Base-by-base conservation (phyloP, 2,113 vertebrate species). In the Reinhardtius hippoglossoides region DNA sequence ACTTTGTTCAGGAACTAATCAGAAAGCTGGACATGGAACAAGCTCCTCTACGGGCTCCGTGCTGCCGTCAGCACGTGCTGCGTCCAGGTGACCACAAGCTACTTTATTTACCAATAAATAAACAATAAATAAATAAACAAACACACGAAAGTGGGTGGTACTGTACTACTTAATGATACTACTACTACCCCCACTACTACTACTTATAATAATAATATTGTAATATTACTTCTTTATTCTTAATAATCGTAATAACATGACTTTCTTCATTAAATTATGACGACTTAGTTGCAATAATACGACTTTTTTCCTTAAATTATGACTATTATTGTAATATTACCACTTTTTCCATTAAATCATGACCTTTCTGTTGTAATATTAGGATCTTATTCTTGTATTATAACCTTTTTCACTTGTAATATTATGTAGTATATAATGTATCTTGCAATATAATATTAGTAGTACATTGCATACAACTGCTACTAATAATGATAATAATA, bases 1-100 rank as follows among this genome's bases (percentile, higher is more conserved):
- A 40, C 83, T 82, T 55, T 20, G 20, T 23, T 37, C 9, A 1
- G 27, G 76, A 78, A 78, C 90, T 84, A 91, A 90, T 91, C 89
- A 90, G 76, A 81, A 67, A 70, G 75, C 80, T 35, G 67, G 37
- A 9, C 46, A 5, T 50, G 46, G 31, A 31, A 46, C 0, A 35
- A 20, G 50, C 40, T 35, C 12, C 48, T 70, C 35, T 6, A 42
- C 40, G 2, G 2, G 58, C 5, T 24, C 44, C 12, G 24, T 7
- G 27, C 26, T 35, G 62, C 42, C 24, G 48, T 64, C 62, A 58
- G 54, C 26, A n/a, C 10, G 9, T 83, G 77, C 1, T 59, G 66
- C 67, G 57, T 84, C 75, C 78, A 81, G 46, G 16, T 18, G 16
- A 42, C 40, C 10, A 1, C 50, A 15, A 4, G 6, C 4, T 37